phyloP scores from a whole-genome alignment of 23 tunicate species.

The Ciona savignyi region DNA sequence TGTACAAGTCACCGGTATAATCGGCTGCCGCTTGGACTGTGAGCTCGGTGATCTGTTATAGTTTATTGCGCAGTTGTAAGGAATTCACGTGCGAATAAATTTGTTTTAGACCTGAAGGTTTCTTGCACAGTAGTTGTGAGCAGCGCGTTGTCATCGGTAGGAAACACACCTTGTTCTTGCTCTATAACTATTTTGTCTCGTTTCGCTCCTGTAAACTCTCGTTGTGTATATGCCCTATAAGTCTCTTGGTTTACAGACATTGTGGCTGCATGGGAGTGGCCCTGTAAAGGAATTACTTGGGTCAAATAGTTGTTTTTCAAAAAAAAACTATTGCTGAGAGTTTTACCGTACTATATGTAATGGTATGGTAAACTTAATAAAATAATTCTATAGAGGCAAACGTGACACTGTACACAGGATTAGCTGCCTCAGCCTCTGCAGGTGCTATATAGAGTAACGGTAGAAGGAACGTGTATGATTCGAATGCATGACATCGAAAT shows the following conservation, averaged over 20 bases:
- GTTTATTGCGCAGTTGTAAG: neutral
- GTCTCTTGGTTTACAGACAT: constrained; percentile 31
- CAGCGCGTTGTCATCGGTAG: neutral
- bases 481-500: too few species aligned
- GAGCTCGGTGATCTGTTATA: constrained; percentile 1
- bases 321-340: too few species aligned
- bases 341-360: too few species aligned
- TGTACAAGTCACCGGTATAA: constrained; percentile 10
- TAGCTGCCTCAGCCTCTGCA: too few species aligned
- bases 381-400: too few species aligned
- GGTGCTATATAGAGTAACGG: too few species aligned
- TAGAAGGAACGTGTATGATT: too few species aligned
- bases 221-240: constrained; percentile 25
- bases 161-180: constrained; percentile 31
- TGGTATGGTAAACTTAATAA: too few species aligned
- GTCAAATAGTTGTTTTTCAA: too few species aligned
- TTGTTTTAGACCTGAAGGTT: constrained; percentile 17
- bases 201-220: constrained; percentile 23
- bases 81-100: neutral
- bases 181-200: constrained; percentile 18
- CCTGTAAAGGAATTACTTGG: too few species aligned
- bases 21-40: constrained; percentile 12
- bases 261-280: constrained; percentile 6
- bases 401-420: too few species aligned
- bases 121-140: constrained; percentile 31